Base-by-base conservation (phyloP, 2,888 invertebrate genomes). In the Choreutis nemorana region DNA sequence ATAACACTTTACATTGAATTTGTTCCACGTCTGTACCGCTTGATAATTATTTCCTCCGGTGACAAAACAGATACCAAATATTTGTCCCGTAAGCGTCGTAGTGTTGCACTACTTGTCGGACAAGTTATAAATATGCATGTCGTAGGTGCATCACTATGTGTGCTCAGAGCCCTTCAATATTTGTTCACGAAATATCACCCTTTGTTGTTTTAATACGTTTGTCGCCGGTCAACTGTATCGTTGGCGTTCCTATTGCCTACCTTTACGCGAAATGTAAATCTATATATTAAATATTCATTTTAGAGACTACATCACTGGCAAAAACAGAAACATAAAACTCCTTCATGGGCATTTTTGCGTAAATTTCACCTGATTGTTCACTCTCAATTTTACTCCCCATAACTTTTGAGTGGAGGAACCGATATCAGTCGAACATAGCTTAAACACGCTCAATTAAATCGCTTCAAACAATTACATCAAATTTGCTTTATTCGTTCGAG, bases 51-150 rank as follows among this genome's bases (percentile, higher is more conserved):
- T 43, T 39, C 47, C 45, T 43, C 44, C 51, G 47, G 48, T 50
- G 45, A 55, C 29, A 55, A 57, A 58, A 56, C 48, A 52, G 42
- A 45, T 37, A 45, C 49, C 55, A 64, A 71, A 72, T 64, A 68
- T 71, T 72, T 55, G 55, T 56, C 44, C 34, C 42, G 44, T 45
- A 54, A 43, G 47, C 65, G 59, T 53, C 56, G 55, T 58, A 57
- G 66, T 66, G 64, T 63, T 53, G 54, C 48, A 51, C 58, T 58
- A 55, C 61, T 53, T 62, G 68, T 67, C 59, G 65, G 60, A 72
- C 65, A 60, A 52, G 52, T 66, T 62, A 77, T 77, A 67, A 72
- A 78, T 78, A 75, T 75, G 72, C 66, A 75, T 65, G 55, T 56
- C 48, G 58, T 55, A 54, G 59, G 55, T 55, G 55, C 62, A 59